Conservation (phyloP, 2,113 vertebrate genomes). For the Azemiops feae region DNA sequence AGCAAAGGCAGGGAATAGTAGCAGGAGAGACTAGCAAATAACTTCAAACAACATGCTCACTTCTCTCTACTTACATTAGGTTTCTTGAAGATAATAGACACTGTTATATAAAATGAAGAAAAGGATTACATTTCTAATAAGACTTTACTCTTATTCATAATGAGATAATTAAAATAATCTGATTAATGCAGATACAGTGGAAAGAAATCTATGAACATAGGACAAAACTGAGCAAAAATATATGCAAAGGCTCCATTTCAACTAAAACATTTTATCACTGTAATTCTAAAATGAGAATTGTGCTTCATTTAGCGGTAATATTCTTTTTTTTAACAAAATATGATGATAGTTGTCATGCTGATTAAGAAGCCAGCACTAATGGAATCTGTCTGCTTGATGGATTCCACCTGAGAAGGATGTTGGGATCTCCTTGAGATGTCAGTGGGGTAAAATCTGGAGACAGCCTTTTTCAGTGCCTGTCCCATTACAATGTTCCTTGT, state of each 20-base stretch:
- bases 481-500: neutral
- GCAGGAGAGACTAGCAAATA: neutral
- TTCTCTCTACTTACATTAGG: neutral
- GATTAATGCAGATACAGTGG: neutral
- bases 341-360: neutral
- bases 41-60: neutral
- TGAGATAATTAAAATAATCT: neutral
- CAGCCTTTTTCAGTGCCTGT: neutral
- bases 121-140: neutral
- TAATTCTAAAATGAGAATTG: neutral
- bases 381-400: neutral
- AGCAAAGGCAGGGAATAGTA: neutral
- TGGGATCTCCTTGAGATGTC: neutral
- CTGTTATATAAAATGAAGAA: neutral
- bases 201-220: neutral
- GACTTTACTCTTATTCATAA: neutral
- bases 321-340: neutral
- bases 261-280: neutral
- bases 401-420: neutral
- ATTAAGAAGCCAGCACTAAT: neutral
- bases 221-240: neutral
- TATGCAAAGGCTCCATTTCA: neutral
- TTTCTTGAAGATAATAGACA: neutral
- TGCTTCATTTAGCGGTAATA: neutral
- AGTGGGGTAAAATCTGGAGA: neutral